Conservation (phyloP, 1,140 invertebrate genomes). For the Macrobrachium nipponense region DNA sequence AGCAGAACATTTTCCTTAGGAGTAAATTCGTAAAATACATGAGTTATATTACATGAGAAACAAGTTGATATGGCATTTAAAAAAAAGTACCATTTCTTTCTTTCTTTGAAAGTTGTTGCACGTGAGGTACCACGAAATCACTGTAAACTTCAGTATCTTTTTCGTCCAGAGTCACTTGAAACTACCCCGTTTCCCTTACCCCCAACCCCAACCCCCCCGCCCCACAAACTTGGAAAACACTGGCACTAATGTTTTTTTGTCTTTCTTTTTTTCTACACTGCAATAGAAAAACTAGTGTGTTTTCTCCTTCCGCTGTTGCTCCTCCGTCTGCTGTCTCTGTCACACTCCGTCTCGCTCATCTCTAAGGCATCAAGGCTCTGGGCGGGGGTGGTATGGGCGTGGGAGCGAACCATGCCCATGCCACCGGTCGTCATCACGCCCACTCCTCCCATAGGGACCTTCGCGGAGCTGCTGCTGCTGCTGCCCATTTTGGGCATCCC, state of each 20-base stretch:
- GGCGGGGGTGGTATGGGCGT: conserved; percentile 50
- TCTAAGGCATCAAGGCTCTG: conserved; percentile 49
- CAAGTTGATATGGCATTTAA: no score
- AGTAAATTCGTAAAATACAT: no score
- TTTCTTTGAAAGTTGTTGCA: no score
- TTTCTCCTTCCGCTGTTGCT: conserved; percentile 38
- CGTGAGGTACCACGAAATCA: no score
- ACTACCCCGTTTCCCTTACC: no score
- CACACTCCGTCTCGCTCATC: conserved; percentile 61
- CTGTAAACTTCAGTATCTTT: no score
- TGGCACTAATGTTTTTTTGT: neutral
- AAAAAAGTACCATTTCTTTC: no score
- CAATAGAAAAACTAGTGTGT: conserved; percentile 58
- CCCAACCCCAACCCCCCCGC: no score
- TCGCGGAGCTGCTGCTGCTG: conserved; percentile 38
- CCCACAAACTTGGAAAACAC: no score
- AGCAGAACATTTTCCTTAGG: no score
- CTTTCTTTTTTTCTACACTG: conserved; percentile 31
- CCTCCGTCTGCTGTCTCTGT: conserved; percentile 43
- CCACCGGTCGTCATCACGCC: conserved; percentile 57
- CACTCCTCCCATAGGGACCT: conserved; percentile 41
- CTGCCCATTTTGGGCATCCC: conserved; percentile 42
- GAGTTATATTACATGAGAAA: no score
- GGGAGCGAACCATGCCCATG: conserved; percentile 48
- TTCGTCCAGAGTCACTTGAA: no score